These are phyloP conservation scores for Colossoma macropomum DNA, from an alignment of 2,113 vertebrate species.

Conservation along the genomic window DNA sequence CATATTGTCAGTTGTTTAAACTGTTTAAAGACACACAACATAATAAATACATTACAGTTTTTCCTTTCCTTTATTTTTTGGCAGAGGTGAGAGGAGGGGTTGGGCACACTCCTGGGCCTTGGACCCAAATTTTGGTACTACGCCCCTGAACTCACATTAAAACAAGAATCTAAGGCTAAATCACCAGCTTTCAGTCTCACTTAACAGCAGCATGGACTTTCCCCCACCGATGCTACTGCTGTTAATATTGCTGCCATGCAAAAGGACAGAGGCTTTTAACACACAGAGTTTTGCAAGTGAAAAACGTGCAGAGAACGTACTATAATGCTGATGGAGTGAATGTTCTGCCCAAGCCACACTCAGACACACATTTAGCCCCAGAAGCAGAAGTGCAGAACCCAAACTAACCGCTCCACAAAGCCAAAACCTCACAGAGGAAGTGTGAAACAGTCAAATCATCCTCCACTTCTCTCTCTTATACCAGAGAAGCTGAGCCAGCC, in stretches of 20 bases:
- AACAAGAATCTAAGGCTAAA: background rate
- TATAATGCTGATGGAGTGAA: background rate
- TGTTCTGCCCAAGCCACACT: background rate
- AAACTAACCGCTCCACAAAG: background rate
- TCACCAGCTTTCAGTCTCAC: background rate
- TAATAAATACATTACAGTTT: too few relatives aligned
- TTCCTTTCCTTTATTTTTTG: too few relatives aligned
- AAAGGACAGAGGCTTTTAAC: background rate
- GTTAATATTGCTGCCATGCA: background rate
- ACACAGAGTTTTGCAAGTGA: background rate
- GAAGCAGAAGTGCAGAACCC: slow-evolving; percentile 8
- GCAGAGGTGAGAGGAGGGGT: too few relatives aligned
- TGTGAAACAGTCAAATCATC: slow-evolving; percentile 18
- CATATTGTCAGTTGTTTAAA: too few relatives aligned
- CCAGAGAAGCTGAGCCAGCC: background rate
- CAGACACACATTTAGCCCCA: background rate
- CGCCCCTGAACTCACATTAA: too few relatives aligned
- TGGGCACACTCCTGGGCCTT: too few relatives aligned
- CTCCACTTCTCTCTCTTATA: slow-evolving; percentile 5
- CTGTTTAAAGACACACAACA: too few relatives aligned
- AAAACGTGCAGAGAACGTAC: background rate
- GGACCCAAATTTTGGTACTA: too few relatives aligned
- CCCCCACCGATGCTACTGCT: background rate
- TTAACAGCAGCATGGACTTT: background rate
- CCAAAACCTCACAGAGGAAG: slow-evolving; percentile 20